These are phyloP conservation scores for Pycnonotus jocosus DNA, from an alignment of 2,113 vertebrate species.

Conservation along the genomic window DNA sequence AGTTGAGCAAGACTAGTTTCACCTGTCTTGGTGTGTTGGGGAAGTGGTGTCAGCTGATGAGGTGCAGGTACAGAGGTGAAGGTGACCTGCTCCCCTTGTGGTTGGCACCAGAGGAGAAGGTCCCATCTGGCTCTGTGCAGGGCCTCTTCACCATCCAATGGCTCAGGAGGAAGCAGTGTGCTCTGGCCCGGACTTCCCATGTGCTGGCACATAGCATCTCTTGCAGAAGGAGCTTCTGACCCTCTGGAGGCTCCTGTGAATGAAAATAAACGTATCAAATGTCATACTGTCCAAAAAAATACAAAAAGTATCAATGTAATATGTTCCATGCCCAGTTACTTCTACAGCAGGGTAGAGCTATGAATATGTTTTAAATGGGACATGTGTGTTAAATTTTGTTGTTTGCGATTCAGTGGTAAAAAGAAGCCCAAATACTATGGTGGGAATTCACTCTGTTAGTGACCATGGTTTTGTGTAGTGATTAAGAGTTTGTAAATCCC, in stretches of 20 bases:
- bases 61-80: background rate
- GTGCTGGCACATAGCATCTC: accelerated
- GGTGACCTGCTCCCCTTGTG: background rate
- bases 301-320: background rate
- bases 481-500: background rate
- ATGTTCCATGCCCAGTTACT: background rate
- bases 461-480: background rate
- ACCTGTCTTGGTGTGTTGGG: accelerated
- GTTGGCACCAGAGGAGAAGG: background rate
- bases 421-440: background rate
- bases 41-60: background rate
- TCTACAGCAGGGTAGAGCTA: background rate
- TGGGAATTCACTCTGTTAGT: background rate
- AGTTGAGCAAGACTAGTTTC: background rate
- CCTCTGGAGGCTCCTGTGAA: background rate
- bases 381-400: background rate
- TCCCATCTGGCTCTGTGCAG: background rate
- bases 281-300: background rate
- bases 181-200: background rate
- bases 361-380: background rate
- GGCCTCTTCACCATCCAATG: background rate
- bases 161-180: accelerated
- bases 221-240: background rate
- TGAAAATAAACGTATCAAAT: background rate
- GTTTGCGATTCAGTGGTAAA: background rate